A percentile compares a stretch with the other conserved stretches of the same genome.
Conservation (phyloP, 2,797 vertebrate species). For the Sphenodon punctatus region DNA sequence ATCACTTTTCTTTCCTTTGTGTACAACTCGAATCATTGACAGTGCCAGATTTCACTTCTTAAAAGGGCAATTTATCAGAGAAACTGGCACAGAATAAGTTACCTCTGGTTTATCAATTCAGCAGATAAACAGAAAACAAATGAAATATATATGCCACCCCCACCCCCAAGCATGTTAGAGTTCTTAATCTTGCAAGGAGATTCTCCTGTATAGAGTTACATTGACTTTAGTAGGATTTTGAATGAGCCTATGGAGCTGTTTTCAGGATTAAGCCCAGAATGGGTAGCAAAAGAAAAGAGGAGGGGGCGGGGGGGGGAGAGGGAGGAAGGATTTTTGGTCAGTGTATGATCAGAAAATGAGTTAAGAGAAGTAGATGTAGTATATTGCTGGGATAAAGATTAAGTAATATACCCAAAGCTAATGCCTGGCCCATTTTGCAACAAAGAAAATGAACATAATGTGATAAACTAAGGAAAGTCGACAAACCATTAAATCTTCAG, state of each 20-base stretch:
- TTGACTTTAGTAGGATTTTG: not conserved
- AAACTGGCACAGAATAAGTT: not conserved
- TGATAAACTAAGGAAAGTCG: conserved; percentile 45
- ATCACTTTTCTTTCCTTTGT: not conserved
- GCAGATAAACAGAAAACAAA: not conserved
- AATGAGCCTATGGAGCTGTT: not conserved
- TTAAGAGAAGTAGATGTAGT: not conserved
- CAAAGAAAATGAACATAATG: conserved; percentile 38
- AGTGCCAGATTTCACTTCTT: not conserved
- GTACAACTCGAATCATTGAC: not conserved
- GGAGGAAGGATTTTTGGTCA: conserved; percentile 7
- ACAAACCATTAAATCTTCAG: conserved; percentile 43
- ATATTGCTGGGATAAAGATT: conserved; percentile 31
- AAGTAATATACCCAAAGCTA: conserved; percentile 33
- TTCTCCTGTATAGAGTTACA: not conserved
- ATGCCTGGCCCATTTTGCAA: conserved; percentile 16
- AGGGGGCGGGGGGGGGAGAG: conserved; percentile 28
- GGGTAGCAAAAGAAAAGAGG: not conserved
- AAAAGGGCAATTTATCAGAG: not conserved
- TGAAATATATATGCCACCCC: too few relatives aligned
- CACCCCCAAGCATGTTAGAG: too few relatives aligned
- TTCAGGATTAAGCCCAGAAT: not conserved
- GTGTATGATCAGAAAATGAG: conserved; percentile 21
- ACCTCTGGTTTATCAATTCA: not conserved
- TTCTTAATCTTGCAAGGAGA: not conserved